A percentile compares a stretch with the other conserved stretches of the same genome.
Conservation (phyloP, 2,888 invertebrate species). For the Cryptocheilus praepositus region DNA sequence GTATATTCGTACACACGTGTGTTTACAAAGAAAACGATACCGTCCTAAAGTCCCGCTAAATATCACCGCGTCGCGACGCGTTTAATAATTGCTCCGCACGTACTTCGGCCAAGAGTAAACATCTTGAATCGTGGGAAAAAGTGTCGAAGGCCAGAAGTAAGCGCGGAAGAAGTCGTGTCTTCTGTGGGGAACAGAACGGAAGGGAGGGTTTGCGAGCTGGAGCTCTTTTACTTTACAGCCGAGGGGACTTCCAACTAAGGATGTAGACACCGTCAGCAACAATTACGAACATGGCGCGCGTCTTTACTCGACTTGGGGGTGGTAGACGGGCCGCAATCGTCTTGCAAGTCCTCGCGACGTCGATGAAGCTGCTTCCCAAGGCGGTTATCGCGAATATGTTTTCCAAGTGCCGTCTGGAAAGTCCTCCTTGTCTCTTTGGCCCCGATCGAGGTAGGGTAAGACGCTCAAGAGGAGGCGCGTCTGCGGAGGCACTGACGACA, state of each 20-base stretch:
- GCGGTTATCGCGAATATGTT: conserved; percentile 16
- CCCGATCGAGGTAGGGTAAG: conserved; percentile 4
- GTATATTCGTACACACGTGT: not conserved
- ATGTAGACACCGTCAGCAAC: too few species aligned
- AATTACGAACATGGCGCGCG: too few species aligned
- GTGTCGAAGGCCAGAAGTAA: too few species aligned
- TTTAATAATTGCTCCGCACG: too few species aligned
- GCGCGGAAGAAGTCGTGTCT: too few species aligned
- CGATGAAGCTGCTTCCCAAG: conserved; percentile 7
- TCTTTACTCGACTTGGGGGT: not conserved
- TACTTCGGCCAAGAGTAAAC: too few species aligned
- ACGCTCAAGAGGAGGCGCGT: conserved; percentile 10
- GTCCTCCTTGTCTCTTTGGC: conserved; percentile 15
- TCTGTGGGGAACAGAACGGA: not conserved
- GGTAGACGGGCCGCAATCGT: conserved; percentile 3
- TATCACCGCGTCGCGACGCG: too few species aligned
- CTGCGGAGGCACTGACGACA: conserved; percentile 14
- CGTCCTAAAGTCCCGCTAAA: too few species aligned
- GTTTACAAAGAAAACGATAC: too few species aligned
- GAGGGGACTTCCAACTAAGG: too few species aligned
- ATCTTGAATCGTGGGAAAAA: too few species aligned
- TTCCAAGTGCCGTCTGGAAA: conserved; percentile 17
- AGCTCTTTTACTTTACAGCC: not conserved
- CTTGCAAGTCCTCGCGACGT: not conserved
- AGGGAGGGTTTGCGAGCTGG: conserved; percentile 15